Base-by-base conservation (phyloP, 2,113 vertebrate genomes). In the Benitochromis conjunctus region DNA sequence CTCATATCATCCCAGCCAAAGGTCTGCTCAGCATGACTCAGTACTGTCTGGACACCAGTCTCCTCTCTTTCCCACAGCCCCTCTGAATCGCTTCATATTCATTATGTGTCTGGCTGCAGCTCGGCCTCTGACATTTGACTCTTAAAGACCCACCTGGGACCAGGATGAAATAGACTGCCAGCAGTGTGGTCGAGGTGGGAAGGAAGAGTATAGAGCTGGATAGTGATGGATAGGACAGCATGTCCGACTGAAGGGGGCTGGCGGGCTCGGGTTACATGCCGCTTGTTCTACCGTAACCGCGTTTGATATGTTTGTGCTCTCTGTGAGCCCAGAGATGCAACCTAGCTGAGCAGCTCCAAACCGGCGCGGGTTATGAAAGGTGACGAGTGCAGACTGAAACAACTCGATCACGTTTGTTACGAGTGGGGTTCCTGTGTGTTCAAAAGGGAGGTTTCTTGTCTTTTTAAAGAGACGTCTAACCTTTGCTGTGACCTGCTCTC, bases 141-240 rank as follows among this genome's bases (percentile, higher is more conserved):
- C 91, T 90, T 90, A 92, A 94, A 94, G 87, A 93, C 94, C 92
- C 94, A 93, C 93, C 94, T 94, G 94, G 92, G 93, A 94, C 83
- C 16, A 9, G 71, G 88, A 91, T 93, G 94, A 91, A 92, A 95
- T 94, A 83, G 89, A 93, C 89, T 90, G 88, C 91, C 77, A 86
- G 79, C 90, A 82, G 89, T 83, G 82, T 12, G 36, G 89, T 56
- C 19, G 88, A 86, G 92, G 91, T 87, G 91, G 90, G 54, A 86
- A 92, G 88, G 90, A 92, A 92, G 91, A 84, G 83, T 16, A 57
- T 24, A 80, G 46, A 16, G 76, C 60, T 69, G 84, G 82, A 91
- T 91, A 6, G 89, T 93, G 95, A 94, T 92, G 88, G 92, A 94
- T 94, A 86, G 83, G 91, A 91, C 92, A 60, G 88, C 88, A 5